Evolutionary conservation across 2,797 vertebrate species (phyloP).

Genomic region (Ateles fusciceps): DNA sequence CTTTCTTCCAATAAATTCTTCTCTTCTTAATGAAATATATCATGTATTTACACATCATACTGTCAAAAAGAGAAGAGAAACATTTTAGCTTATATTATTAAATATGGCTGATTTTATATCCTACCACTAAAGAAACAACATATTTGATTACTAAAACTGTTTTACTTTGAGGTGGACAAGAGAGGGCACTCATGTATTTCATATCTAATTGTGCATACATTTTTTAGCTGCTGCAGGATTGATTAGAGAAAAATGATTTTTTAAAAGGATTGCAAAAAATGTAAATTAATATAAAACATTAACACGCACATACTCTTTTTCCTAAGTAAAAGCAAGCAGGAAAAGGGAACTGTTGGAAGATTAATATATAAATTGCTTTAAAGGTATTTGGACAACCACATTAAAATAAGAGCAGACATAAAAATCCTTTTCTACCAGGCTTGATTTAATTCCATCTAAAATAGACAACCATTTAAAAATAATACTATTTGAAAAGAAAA

Average conservation of each 20-base stretch:
- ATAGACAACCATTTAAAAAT: slow-evolving; percentile 51
- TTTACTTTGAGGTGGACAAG: slow-evolving; percentile 70
- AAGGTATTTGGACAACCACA: slow-evolving; percentile 47
- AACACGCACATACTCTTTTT: slow-evolving; percentile 46
- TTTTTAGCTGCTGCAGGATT: neutral
- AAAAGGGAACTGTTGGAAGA: slow-evolving; percentile 44
- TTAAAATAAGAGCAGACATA: slow-evolving; percentile 44
- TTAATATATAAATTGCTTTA: slow-evolving; percentile 33
- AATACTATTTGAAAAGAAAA: slow-evolving; percentile 17
- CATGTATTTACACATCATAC: neutral
- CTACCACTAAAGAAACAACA: neutral
- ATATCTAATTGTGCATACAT: neutral
- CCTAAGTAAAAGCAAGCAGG: slow-evolving; percentile 38
- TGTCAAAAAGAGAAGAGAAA: slow-evolving; percentile 2
- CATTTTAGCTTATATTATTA: neutral
- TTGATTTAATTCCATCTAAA: slow-evolving; percentile 45
- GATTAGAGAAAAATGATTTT: neutral
- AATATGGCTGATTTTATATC: slow-evolving; percentile 19
- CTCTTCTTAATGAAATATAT: neutral
- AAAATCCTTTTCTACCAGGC: slow-evolving; percentile 28
- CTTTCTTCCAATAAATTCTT: neutral
- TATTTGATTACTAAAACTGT: slow-evolving; percentile 16
- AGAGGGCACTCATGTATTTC: slow-evolving; percentile 83
- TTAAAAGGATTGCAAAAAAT: slow-evolving; percentile 10
- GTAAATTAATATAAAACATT: slow-evolving; percentile 27